These are phyloP conservation scores for Pogonognathellus flavescens DNA, from an alignment of 1,140 invertebrate genomes.

Conservation along the genomic window DNA sequence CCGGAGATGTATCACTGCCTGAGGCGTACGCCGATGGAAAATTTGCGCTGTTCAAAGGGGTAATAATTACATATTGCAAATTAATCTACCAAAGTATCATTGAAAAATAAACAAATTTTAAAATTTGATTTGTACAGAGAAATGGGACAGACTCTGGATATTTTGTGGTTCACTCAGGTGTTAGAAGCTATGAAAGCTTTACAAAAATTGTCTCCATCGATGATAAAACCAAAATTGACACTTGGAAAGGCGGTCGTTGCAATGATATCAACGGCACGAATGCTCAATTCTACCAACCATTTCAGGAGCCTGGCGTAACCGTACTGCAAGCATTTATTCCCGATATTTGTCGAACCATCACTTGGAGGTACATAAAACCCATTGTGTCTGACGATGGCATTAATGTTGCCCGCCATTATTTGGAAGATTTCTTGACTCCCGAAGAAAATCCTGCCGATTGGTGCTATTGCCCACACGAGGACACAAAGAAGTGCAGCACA, in stretches of 20 bases:
- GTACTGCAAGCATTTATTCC: slow-evolving; percentile 10
- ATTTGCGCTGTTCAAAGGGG: slow-evolving; percentile 52
- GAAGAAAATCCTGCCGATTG: slow-evolving; percentile 9
- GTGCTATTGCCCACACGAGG: slow-evolving; percentile 50
- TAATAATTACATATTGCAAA: not conserved
- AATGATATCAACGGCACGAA: slow-evolving; percentile 82
- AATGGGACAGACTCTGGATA: slow-evolving; percentile 74
- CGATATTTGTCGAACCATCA: not conserved
- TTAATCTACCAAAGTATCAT: too few species aligned
- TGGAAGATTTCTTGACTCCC: slow-evolving; percentile 14
- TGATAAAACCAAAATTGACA: slow-evolving; percentile 67
- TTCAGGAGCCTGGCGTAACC: slow-evolving; percentile 32
- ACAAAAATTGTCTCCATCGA: slow-evolving; percentile 77
- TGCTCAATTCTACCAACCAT: slow-evolving; percentile 65
- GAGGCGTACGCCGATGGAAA: slow-evolving; percentile 38
- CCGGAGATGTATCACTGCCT: not conserved
- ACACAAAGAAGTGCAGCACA: slow-evolving; percentile 36
- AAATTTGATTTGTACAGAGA: slow-evolving; percentile 70
- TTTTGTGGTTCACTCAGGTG: slow-evolving; percentile 78
- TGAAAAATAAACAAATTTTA: not conserved
- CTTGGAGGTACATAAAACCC: slow-evolving; percentile 20
- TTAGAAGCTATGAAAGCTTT: slow-evolving; percentile 77
- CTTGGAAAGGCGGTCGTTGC: slow-evolving; percentile 71
- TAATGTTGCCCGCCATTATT: not conserved
- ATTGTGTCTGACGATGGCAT: not conserved